phyloP scores from a whole-genome alignment of 2,797 vertebrate species.

The Chiloscyllium punctatum region DNA sequence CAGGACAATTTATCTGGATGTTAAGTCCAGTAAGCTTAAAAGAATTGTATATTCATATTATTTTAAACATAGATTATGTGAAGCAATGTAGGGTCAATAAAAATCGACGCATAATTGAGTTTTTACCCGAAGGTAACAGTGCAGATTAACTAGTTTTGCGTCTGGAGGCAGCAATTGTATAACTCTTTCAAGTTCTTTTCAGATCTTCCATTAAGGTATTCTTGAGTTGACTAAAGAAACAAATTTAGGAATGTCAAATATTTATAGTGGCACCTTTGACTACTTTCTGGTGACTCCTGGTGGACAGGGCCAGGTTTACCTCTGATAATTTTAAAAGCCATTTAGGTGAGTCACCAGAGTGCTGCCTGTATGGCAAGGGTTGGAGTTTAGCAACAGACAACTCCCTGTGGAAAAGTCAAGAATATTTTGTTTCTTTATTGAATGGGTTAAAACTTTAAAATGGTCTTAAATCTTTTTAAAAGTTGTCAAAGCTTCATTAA shows the following conservation, averaged over 20 bases:
- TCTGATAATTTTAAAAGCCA: no score
- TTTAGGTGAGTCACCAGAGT: no score
- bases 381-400: no score
- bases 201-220: not conserved
- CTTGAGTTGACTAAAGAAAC: not conserved
- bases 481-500: no score
- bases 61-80: not conserved
- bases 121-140: not conserved
- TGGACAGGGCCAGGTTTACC: no score
- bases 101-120: not conserved
- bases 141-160: not conserved
- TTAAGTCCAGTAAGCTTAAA: not conserved
- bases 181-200: not conserved
- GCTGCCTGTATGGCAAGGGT: no score
- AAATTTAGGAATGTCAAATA: not conserved
- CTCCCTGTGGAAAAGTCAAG: no score
- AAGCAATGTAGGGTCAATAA: not conserved
- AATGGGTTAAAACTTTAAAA: no score
- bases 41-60: not conserved
- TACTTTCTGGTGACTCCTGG: no score
- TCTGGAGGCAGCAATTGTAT: not conserved
- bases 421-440: no score
- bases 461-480: no score
- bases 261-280: not conserved
- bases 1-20: not conserved